These are phyloP conservation scores for Heterotis niloticus DNA, from an alignment of 2,113 vertebrate species.

Conservation along the genomic window DNA sequence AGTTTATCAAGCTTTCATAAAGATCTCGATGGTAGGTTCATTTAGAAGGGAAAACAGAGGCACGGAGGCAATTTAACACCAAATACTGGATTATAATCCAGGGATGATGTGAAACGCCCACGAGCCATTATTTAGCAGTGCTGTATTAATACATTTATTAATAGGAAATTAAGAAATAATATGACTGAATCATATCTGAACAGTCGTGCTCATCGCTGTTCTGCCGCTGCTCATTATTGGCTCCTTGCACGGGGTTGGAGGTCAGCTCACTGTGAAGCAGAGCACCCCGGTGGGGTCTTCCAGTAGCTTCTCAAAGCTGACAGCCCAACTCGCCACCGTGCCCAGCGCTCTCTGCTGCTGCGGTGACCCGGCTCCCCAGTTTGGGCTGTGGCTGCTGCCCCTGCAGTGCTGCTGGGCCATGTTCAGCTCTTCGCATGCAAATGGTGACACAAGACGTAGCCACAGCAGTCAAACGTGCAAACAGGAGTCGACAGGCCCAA, in stretches of 20 bases:
- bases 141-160: too few relatives aligned
- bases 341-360: constrained; percentile 55
- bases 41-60: too few relatives aligned
- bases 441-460: neutral
- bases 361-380: constrained; percentile 71
- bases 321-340: constrained; percentile 85
- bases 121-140: too few relatives aligned
- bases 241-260: neutral
- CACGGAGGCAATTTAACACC: too few relatives aligned
- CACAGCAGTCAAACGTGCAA: too few relatives aligned
- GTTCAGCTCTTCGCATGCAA: constrained; percentile 58
- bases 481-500: too few relatives aligned
- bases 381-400: constrained; percentile 71
- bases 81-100: neutral
- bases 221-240: neutral
- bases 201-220: too few relatives aligned
- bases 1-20: too few relatives aligned
- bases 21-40: too few relatives aligned
- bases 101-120: neutral
- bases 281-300: constrained; percentile 78
- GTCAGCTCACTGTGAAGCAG: constrained; percentile 84
- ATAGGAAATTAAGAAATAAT: too few relatives aligned
- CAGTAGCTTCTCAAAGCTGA: constrained; percentile 89
- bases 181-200: too few relatives aligned
- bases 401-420: constrained; percentile 52